Conservation (phyloP, 2,888 invertebrate species). For the Acleris literana region DNA sequence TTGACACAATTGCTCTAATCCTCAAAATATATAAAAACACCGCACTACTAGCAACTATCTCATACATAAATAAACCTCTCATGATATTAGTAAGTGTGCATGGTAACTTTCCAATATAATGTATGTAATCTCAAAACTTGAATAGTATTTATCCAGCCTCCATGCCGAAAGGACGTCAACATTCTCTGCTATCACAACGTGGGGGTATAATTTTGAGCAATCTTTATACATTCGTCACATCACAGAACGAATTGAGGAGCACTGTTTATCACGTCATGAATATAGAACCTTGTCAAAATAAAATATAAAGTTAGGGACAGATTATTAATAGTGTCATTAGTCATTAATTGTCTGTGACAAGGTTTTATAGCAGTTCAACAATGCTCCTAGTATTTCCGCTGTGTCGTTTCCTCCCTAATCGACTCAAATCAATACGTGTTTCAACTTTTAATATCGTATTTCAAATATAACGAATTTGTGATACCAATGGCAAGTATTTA, state of each 20-base stretch:
- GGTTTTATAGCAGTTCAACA: no score
- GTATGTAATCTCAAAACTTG: constrained; percentile 37
- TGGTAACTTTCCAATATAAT: constrained; percentile 53
- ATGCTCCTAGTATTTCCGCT: constrained; percentile 13
- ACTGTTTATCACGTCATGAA: no score
- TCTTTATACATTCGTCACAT: constrained; percentile 40
- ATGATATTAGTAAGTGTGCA: constrained; percentile 45
- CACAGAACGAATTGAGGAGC: constrained; percentile 12
- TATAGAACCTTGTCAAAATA: no score
- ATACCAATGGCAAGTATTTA: constrained; percentile 70
- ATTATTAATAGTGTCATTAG: no score
- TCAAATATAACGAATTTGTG: constrained; percentile 52
- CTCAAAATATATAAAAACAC: constrained; percentile 36
- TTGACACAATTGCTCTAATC: constrained; percentile 38
- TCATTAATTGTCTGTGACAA: no score
- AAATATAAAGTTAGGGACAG: no score
- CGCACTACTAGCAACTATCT: constrained; percentile 39
- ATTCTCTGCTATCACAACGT: constrained; percentile 55
- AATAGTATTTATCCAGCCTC: constrained; percentile 1
- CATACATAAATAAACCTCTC: constrained; percentile 40
- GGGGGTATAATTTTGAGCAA: constrained; percentile 69
- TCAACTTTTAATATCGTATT: constrained; percentile 12
- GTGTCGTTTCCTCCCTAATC: constrained; percentile 8
- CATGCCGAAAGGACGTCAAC: constrained; percentile 23
- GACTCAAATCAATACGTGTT: constrained; percentile 1